Base-by-base conservation (phyloP, 2,888 invertebrate species). In the Gasteruption jaculator region DNA sequence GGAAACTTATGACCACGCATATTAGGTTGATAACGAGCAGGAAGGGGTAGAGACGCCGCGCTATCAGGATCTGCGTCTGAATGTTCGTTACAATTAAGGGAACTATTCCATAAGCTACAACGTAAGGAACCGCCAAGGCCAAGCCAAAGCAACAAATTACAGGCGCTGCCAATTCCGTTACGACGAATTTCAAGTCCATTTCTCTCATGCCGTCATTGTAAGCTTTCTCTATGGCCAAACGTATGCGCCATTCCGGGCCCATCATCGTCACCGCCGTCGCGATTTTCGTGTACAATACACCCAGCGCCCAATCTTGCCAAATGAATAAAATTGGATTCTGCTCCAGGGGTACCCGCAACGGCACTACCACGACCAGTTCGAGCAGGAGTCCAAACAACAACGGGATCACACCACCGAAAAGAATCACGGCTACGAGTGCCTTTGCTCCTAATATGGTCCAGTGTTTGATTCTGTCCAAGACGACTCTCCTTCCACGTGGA, bases 291-390 rank as follows among this genome's bases (percentile, higher is more conserved):
- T 97, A 96, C 1, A 99, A 76, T 8, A 99, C 93, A 16, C 97
- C 96, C 18, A 99, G 75, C 0, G 96, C 96, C 97, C 97, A 99
- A 73, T 97, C 95, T 73, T 96, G 90, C 89, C 89, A 90, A 35
- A 90, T 79, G 65, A 90, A 91, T 41, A 89, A 74, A 21, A 90
- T 86, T 0, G 90, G 96, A 5, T 92, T 91, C 71, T 95, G 92
- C 53, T 90, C 86, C 3, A 93, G 74, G 0, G 94, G 91, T 16
- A 97, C 94, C 7, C 96, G 77, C 15, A 97, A 74, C 0, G 99
- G 99, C 11, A 94, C 88, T 12, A 97, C 89, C 14, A 91, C 76
- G 3, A 92, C 90, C 61, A 95, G 75, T 67, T 97, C 96, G 47
- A 99, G 79, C 36, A 95, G 78, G 49, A 96, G 73, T 0, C 97